These are phyloP conservation scores for Euwallacea fornicatus DNA, from an alignment of 1,140 invertebrate species.

Conservation along the genomic window DNA sequence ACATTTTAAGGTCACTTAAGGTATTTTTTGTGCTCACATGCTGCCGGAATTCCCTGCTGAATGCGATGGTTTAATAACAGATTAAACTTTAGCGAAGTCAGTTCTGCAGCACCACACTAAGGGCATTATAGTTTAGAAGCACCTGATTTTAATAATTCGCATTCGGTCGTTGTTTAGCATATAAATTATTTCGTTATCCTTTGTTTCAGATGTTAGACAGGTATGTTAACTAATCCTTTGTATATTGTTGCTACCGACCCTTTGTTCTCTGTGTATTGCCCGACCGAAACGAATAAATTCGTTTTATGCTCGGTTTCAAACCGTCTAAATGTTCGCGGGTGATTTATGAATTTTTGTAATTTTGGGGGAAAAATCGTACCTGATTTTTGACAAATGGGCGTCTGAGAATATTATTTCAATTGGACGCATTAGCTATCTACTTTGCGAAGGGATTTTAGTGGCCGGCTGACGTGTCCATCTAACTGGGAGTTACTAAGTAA, in stretches of 20 bases:
- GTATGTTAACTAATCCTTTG: slow-evolving; percentile 38
- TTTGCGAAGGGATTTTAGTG: too few relatives aligned
- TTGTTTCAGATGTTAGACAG: slow-evolving; percentile 34
- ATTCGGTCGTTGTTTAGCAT: slow-evolving; percentile 36
- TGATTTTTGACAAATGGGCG: too few relatives aligned
- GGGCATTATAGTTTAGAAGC: slow-evolving; percentile 19
- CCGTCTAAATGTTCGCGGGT: background rate
- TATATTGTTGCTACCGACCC: slow-evolving; percentile 28
- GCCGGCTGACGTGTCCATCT: too few relatives aligned
- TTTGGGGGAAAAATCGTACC: too few relatives aligned
- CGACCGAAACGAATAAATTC: slow-evolving; percentile 13
- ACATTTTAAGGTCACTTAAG: too few relatives aligned
- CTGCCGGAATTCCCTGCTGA: background rate
- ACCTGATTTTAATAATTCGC: slow-evolving; percentile 34
- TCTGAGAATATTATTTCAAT: too few relatives aligned
- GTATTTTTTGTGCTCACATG: background rate
- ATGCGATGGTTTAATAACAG: slow-evolving; percentile 1
- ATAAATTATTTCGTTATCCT: slow-evolving; percentile 40
- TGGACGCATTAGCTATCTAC: too few relatives aligned
- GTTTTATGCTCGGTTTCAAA: background rate
- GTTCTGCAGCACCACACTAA: slow-evolving; percentile 8
- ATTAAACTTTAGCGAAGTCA: slow-evolving; percentile 1
- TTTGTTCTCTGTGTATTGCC: slow-evolving; percentile 26
- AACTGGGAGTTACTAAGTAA: too few relatives aligned
- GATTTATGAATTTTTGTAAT: background rate